Percentiles rank a stretch among this genome's conserved stretches.
These are phyloP conservation scores for Pomphorhynchus laevis DNA, from an alignment of 1,140 invertebrate species.

Conservation along the genomic window DNA sequence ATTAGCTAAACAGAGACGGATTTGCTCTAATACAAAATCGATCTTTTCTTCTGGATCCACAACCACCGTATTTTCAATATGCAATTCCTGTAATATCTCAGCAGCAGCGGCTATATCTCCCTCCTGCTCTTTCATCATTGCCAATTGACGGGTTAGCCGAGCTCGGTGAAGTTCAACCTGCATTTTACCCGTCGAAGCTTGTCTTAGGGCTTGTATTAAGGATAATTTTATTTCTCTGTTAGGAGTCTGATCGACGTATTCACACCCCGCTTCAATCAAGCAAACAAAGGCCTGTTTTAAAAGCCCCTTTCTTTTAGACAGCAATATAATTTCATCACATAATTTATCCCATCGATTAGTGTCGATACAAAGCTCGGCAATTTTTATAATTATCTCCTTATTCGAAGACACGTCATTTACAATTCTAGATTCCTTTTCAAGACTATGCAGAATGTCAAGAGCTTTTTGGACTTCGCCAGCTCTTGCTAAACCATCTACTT, in stretches of 20 bases:
- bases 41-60: conserved; percentile 88
- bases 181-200: conserved; percentile 31
- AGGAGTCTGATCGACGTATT: conserved; percentile 63
- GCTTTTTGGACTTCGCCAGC: conserved; percentile 60
- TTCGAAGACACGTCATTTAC: too few species aligned
- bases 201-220: conserved; percentile 64
- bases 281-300: background rate
- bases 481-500: too few species aligned
- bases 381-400: background rate
- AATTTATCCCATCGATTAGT: too few species aligned
- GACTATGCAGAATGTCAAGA: conserved; percentile 43
- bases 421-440: conserved; percentile 81
- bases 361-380: background rate
- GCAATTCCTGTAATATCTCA: conserved; percentile 65
- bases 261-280: conserved; percentile 19
- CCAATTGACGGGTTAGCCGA: conserved; percentile 56
- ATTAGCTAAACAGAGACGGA: conserved; percentile 68
- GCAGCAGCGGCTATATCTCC: conserved; percentile 55
- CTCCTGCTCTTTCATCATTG: conserved; percentile 63
- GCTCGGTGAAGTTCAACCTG: conserved; percentile 97
- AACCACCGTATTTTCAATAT: conserved; percentile 94
- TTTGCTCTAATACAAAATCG: conserved; percentile 82
- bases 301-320: background rate
- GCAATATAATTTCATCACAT: background rate
- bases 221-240: conserved; percentile 49